A percentile compares a stretch with the other conserved stretches of the same genome.
Evolutionary conservation across 2,797 vertebrate genomes (phyloP).

Genomic region (Steatocranus sp.): DNA sequence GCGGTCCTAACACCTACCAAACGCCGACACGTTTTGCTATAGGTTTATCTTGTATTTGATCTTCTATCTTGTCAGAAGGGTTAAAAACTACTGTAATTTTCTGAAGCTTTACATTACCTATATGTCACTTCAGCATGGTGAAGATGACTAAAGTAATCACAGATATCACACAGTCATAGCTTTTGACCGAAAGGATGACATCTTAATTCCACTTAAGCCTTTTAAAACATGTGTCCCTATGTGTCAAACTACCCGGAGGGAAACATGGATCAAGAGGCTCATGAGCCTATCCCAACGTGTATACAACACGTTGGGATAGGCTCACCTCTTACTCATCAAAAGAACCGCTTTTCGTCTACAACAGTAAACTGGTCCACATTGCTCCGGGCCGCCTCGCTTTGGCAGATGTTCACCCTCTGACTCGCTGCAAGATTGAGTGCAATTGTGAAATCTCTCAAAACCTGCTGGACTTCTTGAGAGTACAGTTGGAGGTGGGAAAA

Average conservation of each 20-base stretch:
- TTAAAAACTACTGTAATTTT: background rate
- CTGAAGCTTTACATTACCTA: background rate
- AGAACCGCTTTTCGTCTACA: no score
- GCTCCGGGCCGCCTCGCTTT: background rate
- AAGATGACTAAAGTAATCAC: background rate
- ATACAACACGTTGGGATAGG: background rate
- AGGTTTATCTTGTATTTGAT: background rate
- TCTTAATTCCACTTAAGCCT: background rate
- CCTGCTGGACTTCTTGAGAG: background rate
- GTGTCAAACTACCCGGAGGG: background rate
- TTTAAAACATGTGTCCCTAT: background rate
- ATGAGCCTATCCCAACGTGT: background rate
- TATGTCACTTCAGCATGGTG: background rate
- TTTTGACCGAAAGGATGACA: background rate
- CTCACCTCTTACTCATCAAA: background rate
- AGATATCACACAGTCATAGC: background rate
- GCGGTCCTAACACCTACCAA: background rate
- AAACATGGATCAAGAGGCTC: background rate
- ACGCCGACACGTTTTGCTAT: background rate
- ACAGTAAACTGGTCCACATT: background rate
- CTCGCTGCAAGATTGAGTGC: background rate
- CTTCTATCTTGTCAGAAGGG: background rate
- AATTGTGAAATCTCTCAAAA: background rate
- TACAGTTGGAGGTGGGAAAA: background rate
- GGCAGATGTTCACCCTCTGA: background rate